Base-by-base conservation (phyloP, 2,797 vertebrate genomes). In the Ataeniobius toweri region DNA sequence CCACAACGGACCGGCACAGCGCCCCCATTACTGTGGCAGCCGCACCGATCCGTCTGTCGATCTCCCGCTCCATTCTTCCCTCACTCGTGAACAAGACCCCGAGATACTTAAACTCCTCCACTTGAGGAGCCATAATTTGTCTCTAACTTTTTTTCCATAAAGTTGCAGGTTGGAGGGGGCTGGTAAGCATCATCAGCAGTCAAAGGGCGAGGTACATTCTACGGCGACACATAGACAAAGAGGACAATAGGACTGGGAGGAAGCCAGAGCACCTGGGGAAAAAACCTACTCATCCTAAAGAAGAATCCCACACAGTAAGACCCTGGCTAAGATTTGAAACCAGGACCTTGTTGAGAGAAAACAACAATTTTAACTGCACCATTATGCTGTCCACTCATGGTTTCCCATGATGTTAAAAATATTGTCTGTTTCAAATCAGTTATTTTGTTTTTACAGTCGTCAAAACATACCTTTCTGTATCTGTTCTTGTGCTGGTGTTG, bases 401-500 rank as follows among this genome's bases (percentile, higher is more conserved):
- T 28, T 14, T 20, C 0, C 13, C 61, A 36, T 12, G 67, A 39
- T 51, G 3, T 72, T 22, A 73, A 74, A 71, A 10, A 68, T 68
- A 44, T 78, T 65, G 1, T 20, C 71, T 31, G 63, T 72, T 46
- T 39, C 59, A 6, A 70, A 65, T 41, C 36, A 67, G 56, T 46
- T 44, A 28, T 68, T 71, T 53, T 69, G 16, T 55, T 16, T 24
- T 13, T 73, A 28, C 22, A 24, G 71, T 10, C 24, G 36, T 73
- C 28, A 55, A 51, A 18, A 14, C 28, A 31, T 50, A 44, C 16
- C 70, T 68, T n/a, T 68, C 65, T 44, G 65, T 68, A 13, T 81
- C 71, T 88, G 81, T 78, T 88, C 68, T 22, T 79, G 53, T 82
- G 78, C 80, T 81, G 79, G 79, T 76, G 59, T 50, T 78, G 61